Evolutionary conservation across 1,140 invertebrate species (phyloP), one percentile per base, ranked within the genome.

Genomic region (Trichogramma pretiosum): DNA sequence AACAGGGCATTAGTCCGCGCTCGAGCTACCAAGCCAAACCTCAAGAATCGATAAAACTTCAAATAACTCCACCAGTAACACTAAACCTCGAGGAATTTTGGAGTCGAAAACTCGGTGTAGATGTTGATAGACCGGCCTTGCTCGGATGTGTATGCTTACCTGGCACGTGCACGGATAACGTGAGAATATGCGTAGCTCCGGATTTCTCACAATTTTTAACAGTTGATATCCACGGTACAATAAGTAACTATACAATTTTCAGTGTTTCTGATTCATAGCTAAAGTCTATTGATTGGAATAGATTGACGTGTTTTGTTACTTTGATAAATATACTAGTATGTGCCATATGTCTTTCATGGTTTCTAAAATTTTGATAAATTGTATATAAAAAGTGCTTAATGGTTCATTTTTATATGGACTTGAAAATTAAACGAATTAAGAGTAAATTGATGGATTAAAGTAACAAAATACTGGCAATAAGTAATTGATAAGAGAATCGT

Each of bases 171-270:
- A 52, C 54, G 5, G 50, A 54, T 10, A 69, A 68, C 36, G 44
- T 70, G 43, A 71, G 66, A 36, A 42, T 69, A 43, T 65, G 56
- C 37, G 59, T 69, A 14, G 71, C 68, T 0, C 16, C 55, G 4
- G 64, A 72, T 52, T 72, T 71, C 46, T 54, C 54, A 14, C 69
- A 67, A 49, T 70, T 65, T 37, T 38, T 72, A 7, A 64, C 59
- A 10, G 52, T 68, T 10, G 67, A 71, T 19, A 62, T 59, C 36
- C 58, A 70, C 28, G 70, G 70, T 2, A 60, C 61, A 19, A 56
- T 69, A 21, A 66, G 57, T 19, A 68, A 60, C 16, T 68, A 67
- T 18, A 60, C 55, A 32, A 28, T 66, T 19, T 60, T 63, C 46
- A 51, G 42, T 8, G 33, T 24, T 9, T 38, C 44, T 0, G 13